phyloP scores from a whole-genome alignment of 2,113 vertebrate genomes.

The Tragelaphus buxtoni region DNA sequence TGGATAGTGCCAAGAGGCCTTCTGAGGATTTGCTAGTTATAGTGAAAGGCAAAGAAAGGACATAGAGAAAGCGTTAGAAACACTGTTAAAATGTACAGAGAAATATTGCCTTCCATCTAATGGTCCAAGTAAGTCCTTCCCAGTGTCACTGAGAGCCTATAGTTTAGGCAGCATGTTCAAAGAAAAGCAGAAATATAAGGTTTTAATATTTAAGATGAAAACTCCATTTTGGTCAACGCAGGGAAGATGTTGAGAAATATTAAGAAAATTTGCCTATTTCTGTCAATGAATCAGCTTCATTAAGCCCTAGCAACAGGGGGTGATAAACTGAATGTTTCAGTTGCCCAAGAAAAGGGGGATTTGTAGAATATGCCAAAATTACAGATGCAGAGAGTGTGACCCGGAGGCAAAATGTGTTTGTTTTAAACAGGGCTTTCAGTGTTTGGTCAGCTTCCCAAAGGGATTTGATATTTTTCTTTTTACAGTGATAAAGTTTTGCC shows the following conservation, averaged over 20 bases:
- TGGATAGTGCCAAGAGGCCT: neutral
- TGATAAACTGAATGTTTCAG: neutral
- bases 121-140: neutral
- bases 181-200: neutral
- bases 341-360: neutral
- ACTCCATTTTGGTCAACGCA: neutral
- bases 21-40: neutral
- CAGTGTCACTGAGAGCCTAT: neutral
- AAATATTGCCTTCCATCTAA: slow-evolving; percentile 22
- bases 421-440: neutral
- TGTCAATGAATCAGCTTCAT: neutral
- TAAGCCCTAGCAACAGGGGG: neutral
- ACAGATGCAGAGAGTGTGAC: neutral
- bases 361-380: neutral
- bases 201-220: neutral
- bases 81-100: neutral
- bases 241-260: neutral
- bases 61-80: neutral
- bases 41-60: slow-evolving; percentile 31
- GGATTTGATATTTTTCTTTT: slow-evolving; percentile 2
- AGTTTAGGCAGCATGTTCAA: neutral
- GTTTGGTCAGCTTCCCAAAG: neutral
- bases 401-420: neutral
- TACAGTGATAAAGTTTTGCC: neutral
- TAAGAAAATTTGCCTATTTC: neutral